These are phyloP conservation scores for Drosophila cognata DNA, from an alignment of 2,888 invertebrate genomes.

Conservation along the genomic window DNA sequence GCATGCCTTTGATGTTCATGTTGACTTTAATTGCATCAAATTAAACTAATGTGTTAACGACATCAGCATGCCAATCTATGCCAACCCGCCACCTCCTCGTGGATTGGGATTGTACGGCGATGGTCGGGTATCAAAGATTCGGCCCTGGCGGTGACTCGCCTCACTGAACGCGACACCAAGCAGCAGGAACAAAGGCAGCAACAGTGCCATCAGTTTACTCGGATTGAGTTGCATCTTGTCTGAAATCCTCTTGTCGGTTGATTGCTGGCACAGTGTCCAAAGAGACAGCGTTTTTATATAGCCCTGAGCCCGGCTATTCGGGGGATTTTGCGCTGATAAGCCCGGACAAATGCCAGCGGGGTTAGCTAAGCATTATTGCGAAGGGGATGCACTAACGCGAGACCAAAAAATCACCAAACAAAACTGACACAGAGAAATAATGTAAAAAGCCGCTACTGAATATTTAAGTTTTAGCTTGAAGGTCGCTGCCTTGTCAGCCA, in stretches of 20 bases:
- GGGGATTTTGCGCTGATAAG: constrained; percentile 60
- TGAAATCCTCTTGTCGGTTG: constrained; percentile 39
- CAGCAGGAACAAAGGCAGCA: constrained; percentile 51
- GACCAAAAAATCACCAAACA: neutral
- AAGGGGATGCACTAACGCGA: constrained; percentile 40
- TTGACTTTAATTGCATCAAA: constrained; percentile 67
- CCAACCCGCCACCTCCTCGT: constrained; percentile 6
- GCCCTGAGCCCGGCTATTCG: constrained; percentile 6
- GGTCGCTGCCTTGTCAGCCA: constrained; percentile 33
- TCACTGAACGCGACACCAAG: constrained; percentile 21
- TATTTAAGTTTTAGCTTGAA: constrained; percentile 38
- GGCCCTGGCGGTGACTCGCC: constrained; percentile 30
- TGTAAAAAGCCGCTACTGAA: constrained; percentile 34
- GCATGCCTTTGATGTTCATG: constrained; percentile 52
- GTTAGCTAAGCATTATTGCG: constrained; percentile 14
- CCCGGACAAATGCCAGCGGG: constrained; percentile 42
- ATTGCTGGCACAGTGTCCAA: constrained; percentile 51
- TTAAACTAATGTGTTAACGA: constrained; percentile 64
- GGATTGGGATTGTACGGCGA: constrained; percentile 66
- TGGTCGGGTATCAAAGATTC: constrained; percentile 46
- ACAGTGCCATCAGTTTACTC: constrained; percentile 44
- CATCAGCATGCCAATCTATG: constrained; percentile 29
- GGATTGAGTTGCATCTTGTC: constrained; percentile 65
- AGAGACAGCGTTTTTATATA: constrained; percentile 55
- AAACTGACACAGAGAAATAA: constrained; percentile 19